A percentile compares a stretch with the other conserved stretches of the same genome.
Conservation (phyloP, 1,140 invertebrate genomes). For the Eurytemora carolleeae region DNA sequence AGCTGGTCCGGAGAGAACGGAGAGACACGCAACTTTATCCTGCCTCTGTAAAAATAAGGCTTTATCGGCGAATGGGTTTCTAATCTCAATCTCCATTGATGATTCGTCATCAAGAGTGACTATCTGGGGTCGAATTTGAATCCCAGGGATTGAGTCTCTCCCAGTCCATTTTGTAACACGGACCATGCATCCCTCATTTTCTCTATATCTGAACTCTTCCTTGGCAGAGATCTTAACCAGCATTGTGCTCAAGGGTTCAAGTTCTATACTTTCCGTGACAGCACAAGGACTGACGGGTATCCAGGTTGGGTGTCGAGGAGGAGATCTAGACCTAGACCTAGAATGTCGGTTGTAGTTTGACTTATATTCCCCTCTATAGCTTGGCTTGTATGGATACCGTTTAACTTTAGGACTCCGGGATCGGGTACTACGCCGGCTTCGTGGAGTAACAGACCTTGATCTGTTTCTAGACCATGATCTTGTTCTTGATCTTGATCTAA, state of each 20-base stretch:
- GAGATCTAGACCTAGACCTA: neutral
- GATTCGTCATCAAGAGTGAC: neutral
- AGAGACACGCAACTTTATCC: neutral
- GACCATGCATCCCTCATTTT: neutral
- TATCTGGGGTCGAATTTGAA: neutral
- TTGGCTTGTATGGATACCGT: neutral
- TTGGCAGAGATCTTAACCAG: neutral
- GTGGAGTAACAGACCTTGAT: neutral
- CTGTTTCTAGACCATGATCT: neutral
- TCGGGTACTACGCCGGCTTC: neutral
- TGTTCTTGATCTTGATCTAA: neutral
- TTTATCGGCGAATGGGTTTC: neutral
- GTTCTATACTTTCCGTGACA: neutral
- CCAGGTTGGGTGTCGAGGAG: neutral
- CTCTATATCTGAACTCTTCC: neutral
- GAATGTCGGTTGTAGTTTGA: neutral
- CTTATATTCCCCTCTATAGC: neutral
- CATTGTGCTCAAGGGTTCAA: neutral
- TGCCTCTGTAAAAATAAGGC: neutral
- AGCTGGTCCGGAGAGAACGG: neutral
- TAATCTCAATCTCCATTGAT: neutral
- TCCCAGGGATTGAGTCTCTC: neutral
- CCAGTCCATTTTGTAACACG: neutral
- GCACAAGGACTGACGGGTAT: neutral
- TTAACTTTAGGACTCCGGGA: neutral